phyloP scores from a whole-genome alignment of 2,888 invertebrate genomes.

The Epinotia nisella region DNA sequence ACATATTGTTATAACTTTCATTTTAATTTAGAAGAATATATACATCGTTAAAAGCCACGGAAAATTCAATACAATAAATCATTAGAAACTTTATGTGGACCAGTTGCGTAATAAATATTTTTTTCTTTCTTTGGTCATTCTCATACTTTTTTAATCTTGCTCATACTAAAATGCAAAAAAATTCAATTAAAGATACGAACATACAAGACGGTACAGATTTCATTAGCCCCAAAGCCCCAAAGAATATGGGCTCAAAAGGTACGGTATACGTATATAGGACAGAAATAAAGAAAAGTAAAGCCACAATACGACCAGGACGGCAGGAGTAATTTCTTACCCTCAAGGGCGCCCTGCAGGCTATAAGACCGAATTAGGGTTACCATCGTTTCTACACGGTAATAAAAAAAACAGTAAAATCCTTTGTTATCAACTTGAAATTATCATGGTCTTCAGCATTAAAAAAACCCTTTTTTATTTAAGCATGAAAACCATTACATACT shows the following conservation, averaged over 20 bases:
- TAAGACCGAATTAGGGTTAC: slow-evolving; percentile 35
- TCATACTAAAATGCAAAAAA: neutral
- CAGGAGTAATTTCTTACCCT: slow-evolving; percentile 39
- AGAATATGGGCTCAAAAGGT: slow-evolving; percentile 8
- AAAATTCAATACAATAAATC: too few relatives aligned
- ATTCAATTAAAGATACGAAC: neutral
- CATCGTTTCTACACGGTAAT: slow-evolving; percentile 6
- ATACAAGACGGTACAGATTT: slow-evolving; percentile 15
- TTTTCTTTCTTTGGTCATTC: too few relatives aligned
- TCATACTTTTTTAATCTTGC: too few relatives aligned
- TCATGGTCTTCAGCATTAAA: neutral
- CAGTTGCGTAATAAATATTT: too few relatives aligned
- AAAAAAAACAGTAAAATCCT: slow-evolving; percentile 8
- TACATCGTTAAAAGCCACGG: too few relatives aligned
- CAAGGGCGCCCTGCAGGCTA: slow-evolving; percentile 34
- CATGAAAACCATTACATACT: slow-evolving; percentile 17
- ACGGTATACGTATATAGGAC: neutral
- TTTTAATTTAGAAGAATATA: too few relatives aligned
- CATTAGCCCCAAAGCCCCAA: slow-evolving; percentile 16
- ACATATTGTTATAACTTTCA: too few relatives aligned
- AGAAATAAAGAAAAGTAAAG: slow-evolving; percentile 35
- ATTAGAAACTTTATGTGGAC: too few relatives aligned
- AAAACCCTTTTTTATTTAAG: neutral
- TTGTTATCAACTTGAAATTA: slow-evolving; percentile 3
- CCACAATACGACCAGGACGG: slow-evolving; percentile 28